Conservation (phyloP, 1,140 invertebrate species). For the Chionoecetes opilio region DNA sequence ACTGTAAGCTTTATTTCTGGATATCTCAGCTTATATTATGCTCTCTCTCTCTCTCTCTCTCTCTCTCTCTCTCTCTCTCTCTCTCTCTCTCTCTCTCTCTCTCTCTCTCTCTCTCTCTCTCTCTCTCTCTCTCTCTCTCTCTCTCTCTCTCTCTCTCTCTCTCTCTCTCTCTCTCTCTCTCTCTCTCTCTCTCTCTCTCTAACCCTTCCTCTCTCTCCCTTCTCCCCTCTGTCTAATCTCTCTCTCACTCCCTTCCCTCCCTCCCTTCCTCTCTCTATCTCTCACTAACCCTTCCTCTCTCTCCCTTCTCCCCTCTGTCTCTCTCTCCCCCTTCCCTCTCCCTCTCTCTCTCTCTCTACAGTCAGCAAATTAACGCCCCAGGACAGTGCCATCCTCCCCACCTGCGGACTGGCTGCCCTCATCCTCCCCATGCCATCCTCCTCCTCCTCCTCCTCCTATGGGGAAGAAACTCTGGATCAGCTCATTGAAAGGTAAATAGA, state of each 20-base stretch:
- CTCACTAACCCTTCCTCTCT: not conserved
- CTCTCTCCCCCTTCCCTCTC: too few relatives aligned
- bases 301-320: too few relatives aligned
- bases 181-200: not conserved
- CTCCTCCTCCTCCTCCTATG: too few relatives aligned
- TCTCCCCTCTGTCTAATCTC: not conserved
- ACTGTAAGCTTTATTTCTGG: too few relatives aligned
- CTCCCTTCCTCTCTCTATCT: not conserved
- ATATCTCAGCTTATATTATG: too few relatives aligned
- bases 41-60: too few relatives aligned
- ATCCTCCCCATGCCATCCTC: too few relatives aligned
- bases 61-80: too few relatives aligned
- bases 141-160: not conserved
- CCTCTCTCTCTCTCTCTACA: not conserved
- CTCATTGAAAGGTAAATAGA: not conserved
- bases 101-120: too few relatives aligned
- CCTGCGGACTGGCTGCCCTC: not conserved
- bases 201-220: not conserved
- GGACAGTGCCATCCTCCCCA: slow-evolving; percentile 28
- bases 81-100: too few relatives aligned
- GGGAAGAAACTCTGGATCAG: not conserved
- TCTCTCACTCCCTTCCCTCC: not conserved
- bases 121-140: not conserved
- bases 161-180: not conserved
- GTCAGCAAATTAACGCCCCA: not conserved